Conservation (phyloP, 2,888 invertebrate species). For the Agrochola lychnidis region DNA sequence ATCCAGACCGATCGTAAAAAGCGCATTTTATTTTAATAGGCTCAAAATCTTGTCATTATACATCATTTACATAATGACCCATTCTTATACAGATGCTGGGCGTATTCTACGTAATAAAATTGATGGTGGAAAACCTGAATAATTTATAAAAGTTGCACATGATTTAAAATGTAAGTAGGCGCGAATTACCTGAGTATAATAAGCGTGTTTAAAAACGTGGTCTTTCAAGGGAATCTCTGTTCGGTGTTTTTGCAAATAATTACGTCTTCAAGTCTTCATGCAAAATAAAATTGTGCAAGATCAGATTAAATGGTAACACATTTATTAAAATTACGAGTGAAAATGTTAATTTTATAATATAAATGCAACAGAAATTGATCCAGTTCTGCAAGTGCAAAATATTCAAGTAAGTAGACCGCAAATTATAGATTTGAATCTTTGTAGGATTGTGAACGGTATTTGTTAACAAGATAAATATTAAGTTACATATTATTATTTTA, state of each 20-base stretch:
- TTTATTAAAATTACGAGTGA: conserved; percentile 44
- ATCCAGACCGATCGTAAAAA: conserved; percentile 50
- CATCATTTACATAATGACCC: conserved; percentile 79
- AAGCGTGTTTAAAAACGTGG: conserved; percentile 58
- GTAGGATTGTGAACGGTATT: conserved; percentile 50
- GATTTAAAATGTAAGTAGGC: conserved; percentile 76
- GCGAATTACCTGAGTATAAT: conserved; percentile 72
- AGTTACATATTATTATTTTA: conserved; percentile 50
- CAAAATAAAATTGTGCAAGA: conserved; percentile 59
- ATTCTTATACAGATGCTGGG: conserved; percentile 76
- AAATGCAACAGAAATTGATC: conserved; percentile 55
- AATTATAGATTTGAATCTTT: conserved; percentile 59
- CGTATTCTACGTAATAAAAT: conserved; percentile 71
- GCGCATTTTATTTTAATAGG: conserved; percentile 60
- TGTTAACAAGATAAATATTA: conserved; percentile 59
- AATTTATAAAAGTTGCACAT: conserved; percentile 69
- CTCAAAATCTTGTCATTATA: conserved; percentile 74
- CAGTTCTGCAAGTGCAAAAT: conserved; percentile 50
- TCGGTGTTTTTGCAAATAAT: conserved; percentile 64
- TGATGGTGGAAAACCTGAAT: conserved; percentile 67
- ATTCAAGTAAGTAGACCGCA: conserved; percentile 46
- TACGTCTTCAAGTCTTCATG: conserved; percentile 68
- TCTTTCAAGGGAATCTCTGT: conserved; percentile 71
- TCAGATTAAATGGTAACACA: conserved; percentile 59
- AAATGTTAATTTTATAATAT: conserved; percentile 57